Evolutionary conservation across 2,888 invertebrate species (phyloP), one percentile per base, ranked within the genome.

Genomic region (Pseudococcus viburni): DNA sequence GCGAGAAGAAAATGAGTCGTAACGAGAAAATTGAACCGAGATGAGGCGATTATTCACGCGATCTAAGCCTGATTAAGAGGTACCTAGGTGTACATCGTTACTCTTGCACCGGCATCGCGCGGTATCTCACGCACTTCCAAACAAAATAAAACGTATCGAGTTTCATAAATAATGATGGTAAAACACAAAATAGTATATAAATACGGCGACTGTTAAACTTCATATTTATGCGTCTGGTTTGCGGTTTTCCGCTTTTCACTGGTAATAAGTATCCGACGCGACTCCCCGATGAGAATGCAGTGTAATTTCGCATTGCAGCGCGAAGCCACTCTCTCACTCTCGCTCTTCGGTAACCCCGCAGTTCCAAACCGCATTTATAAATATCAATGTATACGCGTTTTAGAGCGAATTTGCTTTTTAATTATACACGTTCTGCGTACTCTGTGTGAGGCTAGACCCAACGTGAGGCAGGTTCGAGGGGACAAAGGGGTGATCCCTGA

Each of bases 201-300:
- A 86, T 86, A 86, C 86, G 26, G 73, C n/a, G 64, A 73, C 59
- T 68, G 19, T 39, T 68, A 86, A 68, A 86, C 68, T 86, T 86
- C 86, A 86, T 73, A 73, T 86, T 73, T 85, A 85, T 86, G 68
- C 68, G 86, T 86, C 86, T 86, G 86, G 86, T 86, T 86, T 86
- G 86, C 86, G 86, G 73, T 68, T 86, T 85, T 68, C 64, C 68
- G 68, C 64, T 86, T 68, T 86, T 73, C 86, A 42, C 68, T 17
- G 46, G 64, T 64, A 64, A 64, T 73, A 64, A 85, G 64, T 64
- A 86, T 48, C 22, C 26, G 26, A 33, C 26, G 26, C 19, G 86
- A 73, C 86, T 86, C 86, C 86, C 86, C 86, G 86, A 86, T 86
- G 86, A 33, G 86, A 86, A 86, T 86, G 68, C 86, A 48, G 86